Conservation (phyloP, 2,113 vertebrate genomes). For the Paracanthobrama guichenoti region DNA sequence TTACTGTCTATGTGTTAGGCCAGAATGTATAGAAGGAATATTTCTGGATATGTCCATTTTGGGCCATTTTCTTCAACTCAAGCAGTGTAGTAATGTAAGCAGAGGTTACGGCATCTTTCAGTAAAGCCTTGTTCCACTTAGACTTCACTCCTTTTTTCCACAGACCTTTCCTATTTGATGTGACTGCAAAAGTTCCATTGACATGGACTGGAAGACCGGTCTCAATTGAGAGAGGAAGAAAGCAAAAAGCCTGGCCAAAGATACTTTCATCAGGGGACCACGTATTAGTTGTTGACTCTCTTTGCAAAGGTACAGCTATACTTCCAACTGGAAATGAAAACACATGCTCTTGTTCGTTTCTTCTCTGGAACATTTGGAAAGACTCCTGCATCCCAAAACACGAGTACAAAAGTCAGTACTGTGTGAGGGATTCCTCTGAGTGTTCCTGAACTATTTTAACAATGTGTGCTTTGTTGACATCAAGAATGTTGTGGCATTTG, state of each 20-base stretch:
- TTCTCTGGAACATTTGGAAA: conserved; percentile 67
- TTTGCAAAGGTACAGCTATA: conserved; percentile 78
- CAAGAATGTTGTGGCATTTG: conserved; percentile 64
- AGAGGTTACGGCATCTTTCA: conserved; percentile 68
- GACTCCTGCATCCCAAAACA: conserved; percentile 73
- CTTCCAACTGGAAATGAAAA: conserved; percentile 76
- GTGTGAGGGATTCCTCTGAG: conserved; percentile 33
- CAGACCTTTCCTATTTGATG: conserved; percentile 82
- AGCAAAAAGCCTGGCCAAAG: conserved; percentile 80
- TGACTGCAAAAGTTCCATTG: conserved; percentile 83
- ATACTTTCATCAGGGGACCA: conserved; percentile 60
- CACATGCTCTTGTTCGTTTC: conserved; percentile 53
- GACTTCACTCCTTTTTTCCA: conserved; percentile 74
- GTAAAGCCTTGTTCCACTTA: conserved; percentile 80
- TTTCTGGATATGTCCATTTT: conserved; percentile 69
- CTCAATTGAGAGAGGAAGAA: conserved; percentile 79
- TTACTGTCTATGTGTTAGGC: conserved; percentile 73
- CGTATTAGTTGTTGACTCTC: conserved; percentile 58
- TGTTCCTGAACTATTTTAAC: conserved; percentile 65
- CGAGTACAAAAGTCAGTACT: conserved; percentile 78
- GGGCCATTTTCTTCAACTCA: conserved; percentile 72
- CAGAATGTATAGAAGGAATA: conserved; percentile 82
- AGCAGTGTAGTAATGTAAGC: conserved; percentile 76
- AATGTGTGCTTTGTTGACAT: conserved; percentile 64
- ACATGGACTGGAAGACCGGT: conserved; percentile 82